Evolutionary conservation across 1,140 invertebrate genomes (phyloP).

Genomic region (Ericerus pela): DNA sequence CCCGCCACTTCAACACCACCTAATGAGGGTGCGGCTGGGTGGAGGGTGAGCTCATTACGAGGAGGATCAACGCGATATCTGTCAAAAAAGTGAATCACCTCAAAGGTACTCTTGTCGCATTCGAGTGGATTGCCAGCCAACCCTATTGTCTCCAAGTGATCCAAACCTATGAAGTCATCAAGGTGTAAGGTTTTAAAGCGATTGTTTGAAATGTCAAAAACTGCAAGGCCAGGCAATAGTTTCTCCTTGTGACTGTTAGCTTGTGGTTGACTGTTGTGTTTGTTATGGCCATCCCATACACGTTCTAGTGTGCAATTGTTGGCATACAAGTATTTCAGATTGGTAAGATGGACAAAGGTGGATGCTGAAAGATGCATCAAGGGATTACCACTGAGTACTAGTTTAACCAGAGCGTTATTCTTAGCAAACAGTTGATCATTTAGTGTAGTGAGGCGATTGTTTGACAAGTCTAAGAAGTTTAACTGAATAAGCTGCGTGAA

Average conservation of each 20-base stretch:
- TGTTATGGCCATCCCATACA: conserved; percentile 42
- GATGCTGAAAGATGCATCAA: conserved; percentile 45
- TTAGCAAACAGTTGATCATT: conserved; percentile 43
- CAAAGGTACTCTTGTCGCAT: conserved; percentile 32
- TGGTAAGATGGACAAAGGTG: conserved; percentile 42
- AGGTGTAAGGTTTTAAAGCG: conserved; percentile 18
- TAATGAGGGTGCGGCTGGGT: no score
- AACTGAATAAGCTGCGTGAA: conserved; percentile 40
- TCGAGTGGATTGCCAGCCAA: conserved; percentile 32
- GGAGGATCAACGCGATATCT: conserved; percentile 30
- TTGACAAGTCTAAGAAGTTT: conserved; percentile 48
- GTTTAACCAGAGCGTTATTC: conserved; percentile 42
- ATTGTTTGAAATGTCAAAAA: conserved; percentile 24
- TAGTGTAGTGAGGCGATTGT: conserved; percentile 42
- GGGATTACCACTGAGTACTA: conserved; percentile 53
- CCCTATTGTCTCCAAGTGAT: conserved; percentile 28
- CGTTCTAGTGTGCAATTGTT: conserved; percentile 45
- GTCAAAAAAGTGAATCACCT: conserved; percentile 32
- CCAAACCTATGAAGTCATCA: conserved; percentile 18
- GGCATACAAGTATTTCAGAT: conserved; percentile 42
- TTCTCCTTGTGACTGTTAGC: conserved; percentile 25
- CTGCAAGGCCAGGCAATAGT: conserved; percentile 33
- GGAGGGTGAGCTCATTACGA: no score
- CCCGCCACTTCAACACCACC: background rate
- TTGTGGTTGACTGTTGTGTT: conserved; percentile 25